Evolutionary conservation across 1,140 invertebrate species (phyloP), one percentile per base, ranked within the genome.

Genomic region (Augochlora pura): DNA sequence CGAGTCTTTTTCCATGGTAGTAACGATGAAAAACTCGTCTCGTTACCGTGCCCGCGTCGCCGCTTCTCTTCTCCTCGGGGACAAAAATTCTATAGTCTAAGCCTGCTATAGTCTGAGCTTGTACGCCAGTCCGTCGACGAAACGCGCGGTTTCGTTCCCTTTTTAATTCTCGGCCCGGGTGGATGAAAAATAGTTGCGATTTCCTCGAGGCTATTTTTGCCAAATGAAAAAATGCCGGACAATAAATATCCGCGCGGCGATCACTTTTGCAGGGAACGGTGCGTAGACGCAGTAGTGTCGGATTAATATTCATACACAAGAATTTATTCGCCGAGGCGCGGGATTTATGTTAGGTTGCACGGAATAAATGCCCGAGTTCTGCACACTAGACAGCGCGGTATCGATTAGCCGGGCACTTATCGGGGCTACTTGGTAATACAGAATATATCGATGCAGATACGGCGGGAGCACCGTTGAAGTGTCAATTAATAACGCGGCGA

Each of bases 1-100:
- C 75, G 87, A 87, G 86, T 83, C 85, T 90, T 90, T 89, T 91
- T 87, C 85, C 84, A 82, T 73, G 71, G 73, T 27, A 73, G 86
- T 92, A 93, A 92, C 90, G 91, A 93, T 92, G 92, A 92, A 92
- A 93, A 92, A 93, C 90, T 92, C 87, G 87, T 84, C 83, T 88
- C 89, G 86, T 88, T 88, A 87, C 89, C 83, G 83, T 86, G 85
- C 83, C 82, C 80, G n/a, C n/a, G n/a, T 87, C 76, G 57, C 49
- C 39, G 67, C 12, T 21, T 85, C 87, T 84, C 82, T 76, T 85
- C 83, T 76, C 77, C 72, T 73, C 57, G 9, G 62, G 80, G 83
- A 84, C 88, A 46, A 90, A 91, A 91, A 90, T 90, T 88, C 84
- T 88, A 87, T 84, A 85, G 84, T 73, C 78, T 80, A 87, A 90